Evolutionary conservation across 1,140 invertebrate genomes (phyloP), one percentile per base, ranked within the genome.

Genomic region (Cyclargus thomasi): DNA sequence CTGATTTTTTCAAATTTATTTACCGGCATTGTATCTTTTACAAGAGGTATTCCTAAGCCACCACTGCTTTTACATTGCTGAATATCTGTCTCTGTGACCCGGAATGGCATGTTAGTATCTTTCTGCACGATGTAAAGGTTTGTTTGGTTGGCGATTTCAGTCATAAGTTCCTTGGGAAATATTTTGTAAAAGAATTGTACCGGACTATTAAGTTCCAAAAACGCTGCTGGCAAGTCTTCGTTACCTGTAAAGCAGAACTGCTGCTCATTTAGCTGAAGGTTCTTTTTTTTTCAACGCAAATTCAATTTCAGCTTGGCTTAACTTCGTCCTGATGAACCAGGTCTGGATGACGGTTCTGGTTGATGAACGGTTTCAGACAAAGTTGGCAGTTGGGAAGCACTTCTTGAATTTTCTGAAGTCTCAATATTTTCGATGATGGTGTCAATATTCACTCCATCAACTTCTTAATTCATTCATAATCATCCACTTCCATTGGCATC

Each of bases 1-100:
- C 74, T 57, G 4, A 77, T 69, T 72, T 73, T 73, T 35, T 79
- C 72, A 67, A 74, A 73, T 36, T 70, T 69, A 53, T 76, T 74
- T 16, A 67, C 22, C 6, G 70, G 0, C 69, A 72, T 72, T 14
- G 70, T 72, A 11, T 67, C 67, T 62, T 74, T 36, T 55, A 62
- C n/a, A n/a, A n/a, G n/a, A n/a, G n/a, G n/a, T n/a, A n/a, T n/a
- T n/a, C n/a, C n/a, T n/a, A n/a, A n/a, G n/a, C n/a, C n/a, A n/a
- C n/a, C n/a, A n/a, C n/a, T n/a, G n/a, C n/a, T n/a, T n/a, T n/a
- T n/a, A n/a, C n/a, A n/a, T n/a, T n/a, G n/a, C n/a, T n/a, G n/a
- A n/a, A n/a, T n/a, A n/a, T n/a, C n/a, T n/a, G n/a, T n/a, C n/a
- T n/a, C n/a, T n/a, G n/a, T n/a, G n/a, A n/a, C n/a, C n/a, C n/a